Evolutionary conservation across 2,113 vertebrate species (phyloP).

Genomic region (Hylia prasina): DNA sequence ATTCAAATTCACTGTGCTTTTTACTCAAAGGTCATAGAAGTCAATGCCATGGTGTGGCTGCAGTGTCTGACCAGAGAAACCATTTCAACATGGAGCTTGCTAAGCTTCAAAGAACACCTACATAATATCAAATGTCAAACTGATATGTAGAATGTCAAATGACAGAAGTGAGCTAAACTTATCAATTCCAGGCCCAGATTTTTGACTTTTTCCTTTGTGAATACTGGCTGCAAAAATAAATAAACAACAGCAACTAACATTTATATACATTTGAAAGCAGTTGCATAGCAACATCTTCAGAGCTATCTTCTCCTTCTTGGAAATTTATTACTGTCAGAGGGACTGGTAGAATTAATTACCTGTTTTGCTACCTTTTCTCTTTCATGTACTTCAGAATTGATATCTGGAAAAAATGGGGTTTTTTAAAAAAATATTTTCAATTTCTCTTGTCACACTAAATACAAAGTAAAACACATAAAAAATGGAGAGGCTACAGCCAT

Average conservation of each 20-base stretch:
- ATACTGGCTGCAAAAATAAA: neutral
- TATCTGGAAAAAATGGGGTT: neutral
- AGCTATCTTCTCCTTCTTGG: neutral
- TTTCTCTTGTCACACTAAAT: neutral
- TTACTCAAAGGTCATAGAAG: neutral
- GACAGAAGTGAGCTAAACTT: neutral
- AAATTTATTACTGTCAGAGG: slow-evolving; percentile 1
- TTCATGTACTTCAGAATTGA: neutral
- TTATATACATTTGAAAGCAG: neutral
- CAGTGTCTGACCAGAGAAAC: neutral
- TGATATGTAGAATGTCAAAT: neutral
- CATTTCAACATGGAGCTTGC: neutral
- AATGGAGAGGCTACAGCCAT: neutral
- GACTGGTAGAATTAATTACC: slow-evolving; percentile 2
- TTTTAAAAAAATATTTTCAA: neutral
- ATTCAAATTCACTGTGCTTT: neutral
- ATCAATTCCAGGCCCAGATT: neutral
- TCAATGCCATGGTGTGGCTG: neutral
- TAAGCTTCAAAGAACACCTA: neutral
- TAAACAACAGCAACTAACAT: neutral
- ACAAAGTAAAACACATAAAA: accelerated
- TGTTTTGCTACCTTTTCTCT: neutral
- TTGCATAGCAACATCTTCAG: slow-evolving; percentile 39
- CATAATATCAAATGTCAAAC: neutral
- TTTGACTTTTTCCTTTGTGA: neutral